Evolutionary conservation across 2,888 invertebrate genomes (phyloP), one percentile per base, ranked within the genome.

Genomic region (Volucella inanis): DNA sequence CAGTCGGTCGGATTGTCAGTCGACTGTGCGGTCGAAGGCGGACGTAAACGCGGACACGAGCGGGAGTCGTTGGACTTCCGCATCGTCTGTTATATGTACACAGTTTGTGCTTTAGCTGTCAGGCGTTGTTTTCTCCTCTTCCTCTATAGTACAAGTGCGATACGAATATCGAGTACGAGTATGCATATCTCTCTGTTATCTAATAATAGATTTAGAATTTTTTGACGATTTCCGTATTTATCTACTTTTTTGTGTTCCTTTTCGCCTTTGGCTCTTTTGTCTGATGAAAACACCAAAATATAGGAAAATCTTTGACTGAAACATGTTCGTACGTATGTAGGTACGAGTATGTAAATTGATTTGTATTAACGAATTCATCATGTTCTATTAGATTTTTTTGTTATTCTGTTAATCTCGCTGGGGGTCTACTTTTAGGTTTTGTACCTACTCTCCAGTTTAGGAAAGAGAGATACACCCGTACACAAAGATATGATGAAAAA

Each of bases 51-150:
- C 78, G 78, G 78, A 79, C 79, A 79, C 79, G 64, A 80, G 84
- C 80, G 85, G 85, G 85, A 85, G 76, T 85, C 85, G 85, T 85
- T 85, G 81, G 85, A 85, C 85, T 85, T 85, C 85, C 85, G 85
- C 85, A 85, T 85, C 85, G 85, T 85, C 85, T 80, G 61, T 78
- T 78, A 61, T 76, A 76, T 76, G 76, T 72, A 76, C 76, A 67
- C 76, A 85, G 62, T 75, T 74, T 41, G 83, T 31, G 31, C 31
- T 31, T 31, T 31, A 6, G 6, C 74, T 83, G 74, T 70, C 83
- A 78, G 78, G 78, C 83, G 83, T 80, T 85, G 80, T 81, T 81
- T 80, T 78, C 71, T 72, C 22, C 64, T 78, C 71, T 57, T 31
- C 31, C 31, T 31, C 31, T 31, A 31, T 31, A 31, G 6, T 31